Evolutionary conservation across 2,113 vertebrate genomes (phyloP).

Genomic region (Ascaphus truei): DNA sequence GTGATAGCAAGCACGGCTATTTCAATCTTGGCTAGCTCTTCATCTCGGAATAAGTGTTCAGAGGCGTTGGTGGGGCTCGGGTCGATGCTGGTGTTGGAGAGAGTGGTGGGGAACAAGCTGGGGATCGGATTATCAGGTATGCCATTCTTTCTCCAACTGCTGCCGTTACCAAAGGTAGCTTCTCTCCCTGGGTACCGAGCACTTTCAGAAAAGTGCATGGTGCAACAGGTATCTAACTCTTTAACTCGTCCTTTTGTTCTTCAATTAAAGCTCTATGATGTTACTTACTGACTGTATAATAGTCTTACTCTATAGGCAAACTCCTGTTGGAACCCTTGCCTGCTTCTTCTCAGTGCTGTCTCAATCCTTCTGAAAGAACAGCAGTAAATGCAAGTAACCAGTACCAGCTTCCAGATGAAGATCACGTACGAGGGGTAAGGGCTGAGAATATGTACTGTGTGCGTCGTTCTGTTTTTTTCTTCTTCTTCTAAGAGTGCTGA

Average conservation of each 20-base stretch:
- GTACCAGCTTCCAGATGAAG: neutral
- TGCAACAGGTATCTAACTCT: too few relatives aligned
- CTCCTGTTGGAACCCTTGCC: too few relatives aligned
- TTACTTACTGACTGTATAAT: too few relatives aligned
- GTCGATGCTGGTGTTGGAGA: slow-evolving; percentile 34
- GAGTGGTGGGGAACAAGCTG: slow-evolving; percentile 31
- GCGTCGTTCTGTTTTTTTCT: neutral
- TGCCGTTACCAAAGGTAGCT: slow-evolving; percentile 29
- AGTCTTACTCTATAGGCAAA: too few relatives aligned
- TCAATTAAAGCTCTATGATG: too few relatives aligned
- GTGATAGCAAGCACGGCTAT: slow-evolving; percentile 82
- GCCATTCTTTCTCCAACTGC: slow-evolving; percentile 23
- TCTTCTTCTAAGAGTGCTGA: neutral
- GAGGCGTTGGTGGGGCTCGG: slow-evolving; percentile 36
- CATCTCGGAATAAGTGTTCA: slow-evolving; percentile 73
- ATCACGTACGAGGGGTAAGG: neutral
- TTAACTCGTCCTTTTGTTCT: too few relatives aligned
- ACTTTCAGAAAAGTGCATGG: neutral
- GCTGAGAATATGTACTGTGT: neutral
- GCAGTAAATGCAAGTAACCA: neutral
- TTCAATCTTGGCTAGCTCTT: slow-evolving; percentile 87
- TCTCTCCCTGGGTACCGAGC: neutral
- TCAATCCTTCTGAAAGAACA: too few relatives aligned
- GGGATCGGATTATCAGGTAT: neutral
- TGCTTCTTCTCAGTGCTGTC: too few relatives aligned